These are phyloP conservation scores for Caenorhabditis becei DNA, from an alignment of 2,888 invertebrate genomes.

Conservation along the genomic window DNA sequence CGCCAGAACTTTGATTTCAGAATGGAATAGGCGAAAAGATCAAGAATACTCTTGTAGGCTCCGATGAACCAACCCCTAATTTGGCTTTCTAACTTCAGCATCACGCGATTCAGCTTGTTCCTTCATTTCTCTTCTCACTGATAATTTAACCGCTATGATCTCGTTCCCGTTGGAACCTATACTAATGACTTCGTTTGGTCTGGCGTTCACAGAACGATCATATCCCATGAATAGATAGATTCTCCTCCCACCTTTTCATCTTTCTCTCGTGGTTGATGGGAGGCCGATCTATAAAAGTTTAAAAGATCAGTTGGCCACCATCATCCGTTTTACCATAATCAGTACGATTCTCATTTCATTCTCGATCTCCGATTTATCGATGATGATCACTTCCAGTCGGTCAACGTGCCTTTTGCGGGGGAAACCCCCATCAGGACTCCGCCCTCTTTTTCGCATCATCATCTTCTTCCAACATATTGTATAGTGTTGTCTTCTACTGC, in stretches of 20 bases:
- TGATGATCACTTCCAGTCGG: conserved; percentile 32
- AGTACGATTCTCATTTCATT: background rate
- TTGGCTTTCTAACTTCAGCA: background rate
- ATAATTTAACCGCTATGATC: background rate
- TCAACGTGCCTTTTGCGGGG: conserved; percentile 34
- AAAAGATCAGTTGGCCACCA: conserved; percentile 33
- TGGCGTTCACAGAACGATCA: conserved; percentile 18
- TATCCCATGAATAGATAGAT: background rate
- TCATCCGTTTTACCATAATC: background rate
- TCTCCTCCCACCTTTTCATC: conserved; percentile 2
- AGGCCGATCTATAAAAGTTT: conserved; percentile 19
- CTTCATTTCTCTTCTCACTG: background rate
- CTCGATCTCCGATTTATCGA: conserved; percentile 41
- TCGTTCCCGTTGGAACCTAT: too few relatives aligned
- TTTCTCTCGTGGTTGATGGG: background rate
- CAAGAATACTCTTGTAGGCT: background rate
- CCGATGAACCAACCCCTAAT: background rate
- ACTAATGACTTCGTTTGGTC: too few relatives aligned
- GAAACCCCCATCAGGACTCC: conserved; percentile 38
- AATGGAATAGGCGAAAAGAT: too few relatives aligned
- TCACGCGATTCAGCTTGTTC: background rate
- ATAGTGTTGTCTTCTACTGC: background rate
- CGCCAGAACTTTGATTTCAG: background rate
- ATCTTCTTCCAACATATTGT: conserved; percentile 6
- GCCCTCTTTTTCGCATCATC: conserved; percentile 31